These are phyloP conservation scores for Falco concolor DNA, from an alignment of 2,797 vertebrate species.

Conservation along the genomic window DNA sequence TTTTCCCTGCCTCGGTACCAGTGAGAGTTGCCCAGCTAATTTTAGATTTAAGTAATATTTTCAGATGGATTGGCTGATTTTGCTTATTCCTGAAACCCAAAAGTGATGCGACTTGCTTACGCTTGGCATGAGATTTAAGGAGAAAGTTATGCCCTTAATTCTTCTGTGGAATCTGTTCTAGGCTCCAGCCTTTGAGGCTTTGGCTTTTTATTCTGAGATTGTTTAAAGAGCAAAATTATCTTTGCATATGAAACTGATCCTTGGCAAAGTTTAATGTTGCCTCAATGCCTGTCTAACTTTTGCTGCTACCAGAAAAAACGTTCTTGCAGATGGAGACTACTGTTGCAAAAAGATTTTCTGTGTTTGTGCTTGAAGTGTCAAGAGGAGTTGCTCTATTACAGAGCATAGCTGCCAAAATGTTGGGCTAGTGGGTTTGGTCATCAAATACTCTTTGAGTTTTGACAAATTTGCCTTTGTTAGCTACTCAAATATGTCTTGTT, in stretches of 20 bases:
- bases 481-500: background rate
- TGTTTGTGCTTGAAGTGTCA: background rate
- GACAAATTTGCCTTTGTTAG: background rate
- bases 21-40: background rate
- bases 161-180: background rate
- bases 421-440: background rate
- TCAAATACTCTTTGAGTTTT: background rate
- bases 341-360: background rate
- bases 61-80: background rate
- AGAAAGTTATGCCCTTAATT: background rate
- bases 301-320: background rate
- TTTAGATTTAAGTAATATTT: background rate
- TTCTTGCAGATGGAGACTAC: background rate
- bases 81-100: background rate
- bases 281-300: background rate
- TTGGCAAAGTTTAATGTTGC: background rate
- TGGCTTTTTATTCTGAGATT: background rate
- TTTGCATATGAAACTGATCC: background rate
- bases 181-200: background rate
- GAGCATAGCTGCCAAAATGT: background rate
- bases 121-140: background rate
- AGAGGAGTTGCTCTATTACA: background rate
- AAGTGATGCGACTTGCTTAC: background rate
- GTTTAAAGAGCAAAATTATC: background rate
- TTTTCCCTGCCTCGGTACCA: background rate